These are phyloP conservation scores for Petrocephalus microphthalmus DNA, from an alignment of 2,113 vertebrate species.

Conservation along the genomic window DNA sequence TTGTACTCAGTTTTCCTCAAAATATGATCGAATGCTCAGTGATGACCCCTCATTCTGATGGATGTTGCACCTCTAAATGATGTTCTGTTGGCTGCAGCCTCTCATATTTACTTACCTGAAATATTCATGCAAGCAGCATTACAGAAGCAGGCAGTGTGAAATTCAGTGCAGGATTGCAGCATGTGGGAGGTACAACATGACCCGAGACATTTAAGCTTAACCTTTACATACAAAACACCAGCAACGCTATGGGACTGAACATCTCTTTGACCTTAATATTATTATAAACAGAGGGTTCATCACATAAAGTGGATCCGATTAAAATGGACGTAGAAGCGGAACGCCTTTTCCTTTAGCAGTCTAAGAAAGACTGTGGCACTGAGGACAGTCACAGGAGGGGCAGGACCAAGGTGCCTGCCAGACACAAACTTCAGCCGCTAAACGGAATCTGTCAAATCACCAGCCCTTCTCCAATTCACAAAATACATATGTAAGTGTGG, in stretches of 20 bases:
- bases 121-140: not conserved
- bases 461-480: not conserved
- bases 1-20: not conserved
- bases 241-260: not conserved
- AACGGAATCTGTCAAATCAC: not conserved
- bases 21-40: not conserved
- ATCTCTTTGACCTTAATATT: not conserved
- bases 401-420: not conserved
- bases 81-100: not conserved
- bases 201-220: not conserved
- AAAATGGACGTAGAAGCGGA: not conserved
- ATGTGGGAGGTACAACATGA: not conserved
- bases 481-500: not conserved
- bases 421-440: not conserved
- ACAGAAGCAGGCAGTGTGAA: not conserved
- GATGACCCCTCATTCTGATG: not conserved
- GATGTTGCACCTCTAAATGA: not conserved
- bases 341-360: not conserved
- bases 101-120: not conserved
- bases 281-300: not conserved
- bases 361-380: not conserved
- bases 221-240: not conserved
- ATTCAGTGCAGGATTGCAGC: not conserved
- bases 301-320: not conserved
- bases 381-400: not conserved